Evolutionary conservation across 2,113 vertebrate genomes (phyloP).

Genomic region (Poeciliopsis occidentalis): DNA sequence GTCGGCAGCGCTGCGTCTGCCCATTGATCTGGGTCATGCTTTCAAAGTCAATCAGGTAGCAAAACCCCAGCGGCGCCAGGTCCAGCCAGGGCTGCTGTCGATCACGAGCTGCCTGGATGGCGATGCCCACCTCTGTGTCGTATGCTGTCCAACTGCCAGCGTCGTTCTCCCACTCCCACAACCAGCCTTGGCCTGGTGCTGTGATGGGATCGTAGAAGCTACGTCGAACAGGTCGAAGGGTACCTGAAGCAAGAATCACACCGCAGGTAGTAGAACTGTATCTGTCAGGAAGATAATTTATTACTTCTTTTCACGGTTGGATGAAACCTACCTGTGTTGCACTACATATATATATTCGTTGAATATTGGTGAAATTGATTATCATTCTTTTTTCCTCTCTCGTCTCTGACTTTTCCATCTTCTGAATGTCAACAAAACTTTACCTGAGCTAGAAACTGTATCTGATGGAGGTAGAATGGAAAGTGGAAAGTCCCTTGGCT

Average conservation of each 20-base stretch:
- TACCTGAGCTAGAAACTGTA: too few species aligned
- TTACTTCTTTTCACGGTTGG: not conserved
- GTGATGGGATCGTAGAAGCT: slow-evolving; percentile 97
- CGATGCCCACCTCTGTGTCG: too few species aligned
- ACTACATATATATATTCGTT: not conserved
- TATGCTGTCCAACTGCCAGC: too few species aligned
- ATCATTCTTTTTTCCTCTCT: too few species aligned
- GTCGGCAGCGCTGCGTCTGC: slow-evolving; percentile 92
- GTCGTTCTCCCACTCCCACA: slow-evolving; percentile 99
- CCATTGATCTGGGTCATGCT: slow-evolving; percentile 98
- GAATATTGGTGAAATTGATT: too few species aligned
- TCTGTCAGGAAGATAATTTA: not conserved
- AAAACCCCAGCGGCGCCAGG: slow-evolving; percentile 95
- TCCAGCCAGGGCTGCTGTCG: slow-evolving; percentile 98
- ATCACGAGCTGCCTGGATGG: too few species aligned
- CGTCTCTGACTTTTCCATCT: too few species aligned
- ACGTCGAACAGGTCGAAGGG: slow-evolving; percentile 91
- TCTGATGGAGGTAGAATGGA: too few species aligned
- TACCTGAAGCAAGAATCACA: slow-evolving; percentile 79
- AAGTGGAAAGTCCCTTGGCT: not conserved
- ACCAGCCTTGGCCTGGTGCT: slow-evolving; percentile 92
- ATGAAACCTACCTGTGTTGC: not conserved
- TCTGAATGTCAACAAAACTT: too few species aligned
- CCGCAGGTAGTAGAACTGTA: not conserved
- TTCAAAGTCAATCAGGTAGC: slow-evolving; percentile 97